Evolutionary conservation across 2,113 vertebrate genomes (phyloP), one percentile per base, ranked within the genome.

Genomic region (Tachysurus vachellii): DNA sequence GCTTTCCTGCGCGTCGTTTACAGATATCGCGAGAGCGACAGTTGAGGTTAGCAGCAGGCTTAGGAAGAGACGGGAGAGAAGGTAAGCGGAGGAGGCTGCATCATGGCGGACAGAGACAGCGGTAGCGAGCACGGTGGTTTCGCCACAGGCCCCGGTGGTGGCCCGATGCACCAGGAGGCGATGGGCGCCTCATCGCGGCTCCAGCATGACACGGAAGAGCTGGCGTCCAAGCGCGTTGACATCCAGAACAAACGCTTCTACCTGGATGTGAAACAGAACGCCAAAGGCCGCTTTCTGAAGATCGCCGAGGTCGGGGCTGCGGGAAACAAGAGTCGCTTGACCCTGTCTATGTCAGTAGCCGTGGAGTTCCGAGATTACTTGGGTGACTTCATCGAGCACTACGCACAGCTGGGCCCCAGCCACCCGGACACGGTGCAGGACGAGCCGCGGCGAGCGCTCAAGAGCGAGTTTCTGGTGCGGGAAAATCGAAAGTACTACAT

Each of bases 401-500:
- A 99, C 95, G 98, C 98, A 86, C 98, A 99, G 95, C 95, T 99
- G 93, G 98, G 97, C 93, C 98, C 97, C 89, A 97, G 95, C 93
- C 97, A 98, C 95, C 97, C 97, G 86, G 97, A 97, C 92, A 94
- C 97, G 87, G 96, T 96, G 86, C 97, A 97, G 94, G 98, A 98
- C 92, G 98, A 97, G 95, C 98, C 98, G 89, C 95, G 98, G 93
- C 96, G 97, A 91, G 98, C 98, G 90, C 95, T 99, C 81, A 99
- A 99, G 95, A 99, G 98, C 94, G 98, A 99, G 94, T 99, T 99
- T 92, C 95, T 99, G 92, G 98, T 99, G 94, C 96, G 98, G 90
- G 98, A 99, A 94, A 99, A 99, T 95, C 97, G 98, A 92, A 99
- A 99, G 95, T 99, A 99, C 95, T 99, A 99, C 96, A 94, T 99